Percentiles rank a stretch among this genome's conserved stretches.
Conservation (phyloP, 2,888 invertebrate species). For the Cheilosia urbana region DNA sequence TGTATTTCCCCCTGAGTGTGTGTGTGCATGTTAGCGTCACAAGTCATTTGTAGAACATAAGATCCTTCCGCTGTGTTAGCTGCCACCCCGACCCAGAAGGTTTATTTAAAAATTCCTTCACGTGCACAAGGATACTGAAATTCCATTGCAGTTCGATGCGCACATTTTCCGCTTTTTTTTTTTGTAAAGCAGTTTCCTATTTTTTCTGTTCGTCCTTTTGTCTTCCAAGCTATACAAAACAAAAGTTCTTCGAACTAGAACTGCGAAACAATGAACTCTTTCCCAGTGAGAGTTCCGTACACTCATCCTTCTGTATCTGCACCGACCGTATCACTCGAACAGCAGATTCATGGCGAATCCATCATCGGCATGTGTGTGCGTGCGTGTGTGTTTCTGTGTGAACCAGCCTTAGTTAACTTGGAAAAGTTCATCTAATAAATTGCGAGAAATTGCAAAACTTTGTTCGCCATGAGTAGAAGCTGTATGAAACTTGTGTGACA, state of each 20-base stretch:
- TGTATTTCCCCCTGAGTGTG: neutral
- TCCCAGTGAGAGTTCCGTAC: slow-evolving; percentile 20
- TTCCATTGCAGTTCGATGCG: slow-evolving; percentile 75
- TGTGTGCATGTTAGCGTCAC: slow-evolving; percentile 70
- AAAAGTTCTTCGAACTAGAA: slow-evolving; percentile 72
- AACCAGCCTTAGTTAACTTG: slow-evolving; percentile 56
- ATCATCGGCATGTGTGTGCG: slow-evolving; percentile 55
- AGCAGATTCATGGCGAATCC: slow-evolving; percentile 58
- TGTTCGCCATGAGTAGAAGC: slow-evolving; percentile 15
- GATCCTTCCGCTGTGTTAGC: slow-evolving; percentile 64
- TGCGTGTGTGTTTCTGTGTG: neutral
- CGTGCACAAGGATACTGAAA: slow-evolving; percentile 73
- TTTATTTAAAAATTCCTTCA: slow-evolving; percentile 73
- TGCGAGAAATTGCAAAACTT: slow-evolving; percentile 72
- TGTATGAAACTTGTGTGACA: slow-evolving; percentile 29
- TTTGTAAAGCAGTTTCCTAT: slow-evolving; percentile 17
- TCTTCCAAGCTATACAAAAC: slow-evolving; percentile 32
- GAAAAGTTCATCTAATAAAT: slow-evolving; percentile 74
- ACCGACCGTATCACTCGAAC: slow-evolving; percentile 7
- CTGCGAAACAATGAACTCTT: slow-evolving; percentile 72
- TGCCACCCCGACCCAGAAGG: slow-evolving; percentile 18
- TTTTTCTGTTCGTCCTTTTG: slow-evolving; percentile 30
- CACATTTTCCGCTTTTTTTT: slow-evolving; percentile 62
- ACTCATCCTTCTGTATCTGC: slow-evolving; percentile 9
- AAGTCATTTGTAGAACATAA: slow-evolving; percentile 73